A percentile compares a stretch with the other conserved stretches of the same genome.
These are phyloP conservation scores for Palythoa grandiflora DNA, from an alignment of 92 coral and sea anemone species.

Conservation along the genomic window DNA sequence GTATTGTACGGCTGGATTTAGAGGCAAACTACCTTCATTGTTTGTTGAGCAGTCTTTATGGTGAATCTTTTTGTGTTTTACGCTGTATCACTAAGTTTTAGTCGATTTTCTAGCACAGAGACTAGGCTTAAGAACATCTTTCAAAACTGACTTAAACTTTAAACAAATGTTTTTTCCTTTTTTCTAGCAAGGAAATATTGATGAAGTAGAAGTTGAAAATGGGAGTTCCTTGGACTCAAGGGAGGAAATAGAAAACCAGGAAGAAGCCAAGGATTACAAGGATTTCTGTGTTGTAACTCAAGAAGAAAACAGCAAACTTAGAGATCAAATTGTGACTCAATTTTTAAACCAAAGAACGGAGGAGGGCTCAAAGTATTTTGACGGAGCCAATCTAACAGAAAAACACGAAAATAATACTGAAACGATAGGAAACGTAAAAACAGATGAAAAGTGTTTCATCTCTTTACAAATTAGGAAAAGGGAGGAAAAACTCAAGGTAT, in stretches of 20 bases:
- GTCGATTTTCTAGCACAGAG: too few species aligned
- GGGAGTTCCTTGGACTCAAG: neutral
- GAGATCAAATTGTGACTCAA: neutral
- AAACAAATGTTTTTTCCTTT: neutral
- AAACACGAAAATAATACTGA: neutral
- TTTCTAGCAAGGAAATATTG: slow-evolving; percentile 7
- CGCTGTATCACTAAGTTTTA: too few species aligned
- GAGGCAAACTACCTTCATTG: too few species aligned
- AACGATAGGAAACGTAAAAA: neutral
- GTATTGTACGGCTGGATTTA: too few species aligned
- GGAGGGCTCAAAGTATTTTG: neutral
- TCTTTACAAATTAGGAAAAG: neutral
- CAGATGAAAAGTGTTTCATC: neutral
- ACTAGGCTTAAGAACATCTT: too few species aligned
- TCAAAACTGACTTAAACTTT: too few species aligned
- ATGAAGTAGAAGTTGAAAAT: neutral
- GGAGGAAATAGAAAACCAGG: neutral
- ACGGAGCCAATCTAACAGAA: neutral
- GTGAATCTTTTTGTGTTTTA: too few species aligned
- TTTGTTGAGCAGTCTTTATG: too few species aligned
- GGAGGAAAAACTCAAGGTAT: slow-evolving; percentile 16
- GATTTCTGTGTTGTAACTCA: neutral
- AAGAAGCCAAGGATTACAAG: neutral
- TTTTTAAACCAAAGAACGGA: neutral
- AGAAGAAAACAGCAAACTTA: neutral